Conservation (phyloP, 2,888 invertebrate genomes). For the Margaritifera margaritifera region DNA sequence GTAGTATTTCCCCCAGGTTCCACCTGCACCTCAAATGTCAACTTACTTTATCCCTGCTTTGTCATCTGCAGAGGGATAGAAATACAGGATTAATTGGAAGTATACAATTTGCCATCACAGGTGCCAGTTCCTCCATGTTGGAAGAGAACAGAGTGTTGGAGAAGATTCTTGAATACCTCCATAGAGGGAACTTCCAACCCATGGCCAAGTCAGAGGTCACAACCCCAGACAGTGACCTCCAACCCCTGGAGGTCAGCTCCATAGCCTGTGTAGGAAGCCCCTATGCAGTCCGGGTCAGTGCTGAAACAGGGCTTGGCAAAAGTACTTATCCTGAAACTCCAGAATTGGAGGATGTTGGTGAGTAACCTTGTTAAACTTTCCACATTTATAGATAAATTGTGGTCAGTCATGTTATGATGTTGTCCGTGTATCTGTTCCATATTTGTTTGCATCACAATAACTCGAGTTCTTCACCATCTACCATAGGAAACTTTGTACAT, state of each 20-base stretch:
- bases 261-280: conserved; percentile 59
- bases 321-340: conserved; percentile 36
- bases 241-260: conserved; percentile 56
- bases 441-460: too few species aligned
- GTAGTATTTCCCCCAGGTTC: too few species aligned
- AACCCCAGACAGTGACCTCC: conserved; percentile 40
- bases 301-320: conserved; percentile 22
- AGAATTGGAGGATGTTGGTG: conserved; percentile 33
- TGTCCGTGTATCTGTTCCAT: too few species aligned
- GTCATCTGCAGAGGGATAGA: too few species aligned
- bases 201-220: conserved; percentile 36
- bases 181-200: conserved; percentile 60
- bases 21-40: too few species aligned
- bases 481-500: too few species aligned
- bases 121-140: conserved; percentile 61
- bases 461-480: too few species aligned
- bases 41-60: too few species aligned
- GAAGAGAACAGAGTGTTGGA: conserved; percentile 58
- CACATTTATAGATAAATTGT: too few species aligned
- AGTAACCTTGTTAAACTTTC: background rate
- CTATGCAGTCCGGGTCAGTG: conserved; percentile 24
- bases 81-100: background rate
- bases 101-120: conserved; percentile 29
- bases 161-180: conserved; percentile 58
- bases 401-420: too few species aligned